phyloP scores from a whole-genome alignment of 2,797 vertebrate genomes.

The Gymnocypris eckloni region DNA sequence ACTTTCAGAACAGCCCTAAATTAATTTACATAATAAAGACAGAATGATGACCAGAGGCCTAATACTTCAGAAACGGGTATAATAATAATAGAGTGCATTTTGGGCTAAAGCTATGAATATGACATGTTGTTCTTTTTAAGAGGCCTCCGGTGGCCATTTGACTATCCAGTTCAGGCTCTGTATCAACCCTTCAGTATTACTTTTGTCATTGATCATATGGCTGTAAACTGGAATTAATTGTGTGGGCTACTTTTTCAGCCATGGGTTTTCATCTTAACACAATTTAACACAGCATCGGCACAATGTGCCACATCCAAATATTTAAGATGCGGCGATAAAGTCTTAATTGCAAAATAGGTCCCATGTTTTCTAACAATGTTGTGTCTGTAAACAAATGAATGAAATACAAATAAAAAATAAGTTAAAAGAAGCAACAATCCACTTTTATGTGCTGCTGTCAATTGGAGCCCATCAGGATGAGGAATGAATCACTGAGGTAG shows the following conservation, averaged over 20 bases:
- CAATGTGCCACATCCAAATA: not conserved
- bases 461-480: conserved; percentile 34
- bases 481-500: conserved; percentile 52
- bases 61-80: not conserved
- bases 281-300: not conserved
- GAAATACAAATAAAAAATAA: not conserved
- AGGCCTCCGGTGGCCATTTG: conserved; percentile 35
- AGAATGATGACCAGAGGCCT: not conserved
- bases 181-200: conserved; percentile 20
- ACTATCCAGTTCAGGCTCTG: conserved; percentile 9
- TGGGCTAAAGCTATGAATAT: conserved; percentile 12
- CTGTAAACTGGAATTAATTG: conserved; percentile 50
- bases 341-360: not conserved
- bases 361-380: not conserved
- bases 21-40: not conserved
- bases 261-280: conserved; percentile 13
- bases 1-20: not conserved
- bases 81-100: not conserved
- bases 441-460: conserved; percentile 28
- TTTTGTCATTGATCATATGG: conserved; percentile 38
- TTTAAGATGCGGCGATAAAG: not conserved
- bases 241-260: conserved; percentile 49
- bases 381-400: conserved; percentile 28
- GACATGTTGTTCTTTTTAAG: conserved; percentile 17
- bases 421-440: not conserved